Percentiles rank a stretch among this genome's conserved stretches.
These are phyloP conservation scores for Tenualosa ilisha DNA, from an alignment of 2,797 vertebrate genomes.

Conservation along the genomic window DNA sequence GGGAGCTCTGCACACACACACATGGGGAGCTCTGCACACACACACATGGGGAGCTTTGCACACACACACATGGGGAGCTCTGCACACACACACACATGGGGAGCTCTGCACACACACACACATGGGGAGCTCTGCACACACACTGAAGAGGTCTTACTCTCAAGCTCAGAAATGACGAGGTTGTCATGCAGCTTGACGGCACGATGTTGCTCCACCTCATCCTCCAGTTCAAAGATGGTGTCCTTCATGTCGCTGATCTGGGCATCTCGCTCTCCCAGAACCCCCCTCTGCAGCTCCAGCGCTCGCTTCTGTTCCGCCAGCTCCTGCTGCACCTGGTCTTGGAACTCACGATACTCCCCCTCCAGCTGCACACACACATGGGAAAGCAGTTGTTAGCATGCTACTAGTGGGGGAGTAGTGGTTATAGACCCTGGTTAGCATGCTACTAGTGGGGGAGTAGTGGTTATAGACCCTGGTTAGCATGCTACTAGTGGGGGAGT, in stretches of 20 bases:
- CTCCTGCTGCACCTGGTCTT: constrained; percentile 89
- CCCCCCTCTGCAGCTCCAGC: constrained; percentile 85
- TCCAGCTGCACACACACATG: constrained; percentile 77
- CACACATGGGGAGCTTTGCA: too few species aligned
- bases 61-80: too few species aligned
- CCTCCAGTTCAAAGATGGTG: constrained; percentile 96
- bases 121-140: background rate
- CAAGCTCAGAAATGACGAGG: constrained; percentile 92
- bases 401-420: too few species aligned
- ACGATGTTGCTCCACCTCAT: constrained; percentile 95
- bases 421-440: too few species aligned
- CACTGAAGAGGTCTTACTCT: constrained; percentile 72
- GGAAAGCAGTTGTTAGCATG: too few species aligned
- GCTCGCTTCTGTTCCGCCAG: constrained; percentile 84
- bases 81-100: background rate
- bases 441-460: too few species aligned
- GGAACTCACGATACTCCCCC: constrained; percentile 87
- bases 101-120: background rate
- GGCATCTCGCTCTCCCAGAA: constrained; percentile 90
- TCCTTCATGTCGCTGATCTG: constrained; percentile 97
- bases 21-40: background rate
- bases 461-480: too few species aligned
- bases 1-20: background rate
- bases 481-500: too few species aligned
- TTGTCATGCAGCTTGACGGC: constrained; percentile 97